Evolutionary conservation across 1,140 invertebrate species (phyloP), one percentile per base, ranked within the genome.

Genomic region (Sogatella furcifera): DNA sequence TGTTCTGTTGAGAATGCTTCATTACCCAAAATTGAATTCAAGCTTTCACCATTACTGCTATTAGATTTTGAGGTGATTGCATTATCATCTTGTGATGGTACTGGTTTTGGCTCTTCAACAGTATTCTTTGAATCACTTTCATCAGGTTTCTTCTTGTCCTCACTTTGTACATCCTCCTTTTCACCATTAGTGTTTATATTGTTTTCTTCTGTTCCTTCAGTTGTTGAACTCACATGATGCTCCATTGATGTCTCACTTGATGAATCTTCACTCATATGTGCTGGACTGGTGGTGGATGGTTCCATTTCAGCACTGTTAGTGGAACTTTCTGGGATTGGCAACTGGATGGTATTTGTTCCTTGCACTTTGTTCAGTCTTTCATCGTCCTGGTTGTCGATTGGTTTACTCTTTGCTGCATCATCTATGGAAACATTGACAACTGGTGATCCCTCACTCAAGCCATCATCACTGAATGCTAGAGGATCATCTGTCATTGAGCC

Each of bases 341-440:
- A 13, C 34, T 38, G 9, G 8, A 38, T 38, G 1, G 34, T 38
- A 8, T 38, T 38, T 38, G 34, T 38, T 11, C 34, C 34, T 13
- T 38, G 34, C 3, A 38, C 34, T 13, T 38, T 38, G 34, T 38
- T 38, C 34, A 38, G 11, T 38, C 34, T 9, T 38, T 38, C 34
- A 38, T 38, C 34, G 2, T 38, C 34, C 11, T 38, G 34, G 9
- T 38, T 38, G 34, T 38, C 34, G 11, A 15, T 9, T 8, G 46
- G 46, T 21, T 60, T 52, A 1, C 34, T 54, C 14, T 60, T 60
- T 43, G 41, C 31, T 11, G 42, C 22, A 14, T 60, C 59, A 44
- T 38, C 34, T 10, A 60, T 55, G 28, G 59, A 60, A 8, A 60
- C 44, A 44, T 60, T 60, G 22, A 60, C 52, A 19, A 60, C 28